Evolutionary conservation across 2,797 vertebrate species (phyloP).

Genomic region (Staurois parvus): DNA sequence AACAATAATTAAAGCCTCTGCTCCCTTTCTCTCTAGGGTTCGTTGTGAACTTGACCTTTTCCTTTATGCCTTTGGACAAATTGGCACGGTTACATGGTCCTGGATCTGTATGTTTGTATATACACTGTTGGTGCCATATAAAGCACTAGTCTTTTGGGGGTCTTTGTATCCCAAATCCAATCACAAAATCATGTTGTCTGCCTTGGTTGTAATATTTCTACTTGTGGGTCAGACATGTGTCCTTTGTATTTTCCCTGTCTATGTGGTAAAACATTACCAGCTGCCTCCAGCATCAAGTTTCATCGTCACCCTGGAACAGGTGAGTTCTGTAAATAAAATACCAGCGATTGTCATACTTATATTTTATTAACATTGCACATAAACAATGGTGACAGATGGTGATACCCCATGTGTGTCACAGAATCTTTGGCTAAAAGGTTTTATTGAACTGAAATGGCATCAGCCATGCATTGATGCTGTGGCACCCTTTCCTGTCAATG

Average conservation of each 20-base stretch:
- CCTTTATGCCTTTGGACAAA: constrained; percentile 82
- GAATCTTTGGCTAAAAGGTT: too few relatives aligned
- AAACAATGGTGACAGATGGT: too few relatives aligned
- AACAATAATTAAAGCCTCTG: too few relatives aligned
- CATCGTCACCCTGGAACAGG: constrained; percentile 87
- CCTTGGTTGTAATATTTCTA: constrained; percentile 66
- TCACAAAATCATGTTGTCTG: constrained; percentile 69
- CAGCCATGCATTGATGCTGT: too few relatives aligned
- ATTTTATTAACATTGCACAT: too few relatives aligned
- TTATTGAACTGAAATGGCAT: too few relatives aligned
- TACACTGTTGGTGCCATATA: constrained; percentile 82
- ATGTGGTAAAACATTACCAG: constrained; percentile 75
- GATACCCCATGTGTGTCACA: too few relatives aligned
- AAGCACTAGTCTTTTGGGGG: constrained; percentile 77
- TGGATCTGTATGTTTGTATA: constrained; percentile 85
- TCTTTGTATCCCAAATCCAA: constrained; percentile 69
- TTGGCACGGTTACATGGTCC: constrained; percentile 76
- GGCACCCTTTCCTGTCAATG: too few relatives aligned
- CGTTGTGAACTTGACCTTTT: constrained; percentile 86
- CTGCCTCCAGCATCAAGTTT: constrained; percentile 85
- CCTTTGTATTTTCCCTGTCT: constrained; percentile 80
- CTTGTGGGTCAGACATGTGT: constrained; percentile 69
- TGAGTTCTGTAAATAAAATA: constrained; percentile 58
- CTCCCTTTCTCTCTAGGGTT: constrained; percentile 72
- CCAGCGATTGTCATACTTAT: too few relatives aligned